Evolutionary conservation across 1,140 invertebrate species (phyloP).

Genomic region (Drosophila paulistorum): DNA sequence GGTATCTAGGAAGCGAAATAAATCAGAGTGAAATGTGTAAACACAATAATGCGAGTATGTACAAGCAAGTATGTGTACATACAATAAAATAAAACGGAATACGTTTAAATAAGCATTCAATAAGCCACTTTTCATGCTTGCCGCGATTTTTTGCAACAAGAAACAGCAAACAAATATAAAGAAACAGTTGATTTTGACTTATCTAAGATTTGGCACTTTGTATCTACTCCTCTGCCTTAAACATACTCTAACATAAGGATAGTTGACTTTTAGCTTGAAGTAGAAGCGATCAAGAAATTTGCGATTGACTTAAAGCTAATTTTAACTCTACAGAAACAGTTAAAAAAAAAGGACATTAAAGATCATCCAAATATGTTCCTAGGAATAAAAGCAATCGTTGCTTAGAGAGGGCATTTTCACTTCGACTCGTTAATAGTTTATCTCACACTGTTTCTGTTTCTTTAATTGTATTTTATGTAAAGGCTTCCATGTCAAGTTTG

Average conservation of each 20-base stretch:
- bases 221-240: background rate
- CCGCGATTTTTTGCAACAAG: slow-evolving; percentile 26
- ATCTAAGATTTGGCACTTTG: slow-evolving; percentile 59
- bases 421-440: slow-evolving; percentile 20
- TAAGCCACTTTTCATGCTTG: slow-evolving; percentile 64
- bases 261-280: background rate
- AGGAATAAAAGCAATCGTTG: too few species aligned
- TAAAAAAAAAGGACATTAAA: background rate
- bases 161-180: slow-evolving; percentile 46
- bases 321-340: too few species aligned
- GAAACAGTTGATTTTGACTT: slow-evolving; percentile 51
- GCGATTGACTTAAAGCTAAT: too few species aligned
- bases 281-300: background rate
- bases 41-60: slow-evolving; percentile 44
- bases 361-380: too few species aligned
- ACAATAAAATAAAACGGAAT: slow-evolving; percentile 36
- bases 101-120: slow-evolving; percentile 42
- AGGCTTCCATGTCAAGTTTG: slow-evolving; percentile 58
- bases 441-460: slow-evolving; percentile 7
- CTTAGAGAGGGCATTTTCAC: background rate
- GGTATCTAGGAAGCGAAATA: slow-evolving; percentile 65
- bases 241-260: background rate
- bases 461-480: slow-evolving; percentile 29
- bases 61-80: background rate
- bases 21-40: slow-evolving; percentile 67